These are phyloP conservation scores for Laupala kohalensis DNA, from an alignment of 1,140 invertebrate species.

Conservation along the genomic window DNA sequence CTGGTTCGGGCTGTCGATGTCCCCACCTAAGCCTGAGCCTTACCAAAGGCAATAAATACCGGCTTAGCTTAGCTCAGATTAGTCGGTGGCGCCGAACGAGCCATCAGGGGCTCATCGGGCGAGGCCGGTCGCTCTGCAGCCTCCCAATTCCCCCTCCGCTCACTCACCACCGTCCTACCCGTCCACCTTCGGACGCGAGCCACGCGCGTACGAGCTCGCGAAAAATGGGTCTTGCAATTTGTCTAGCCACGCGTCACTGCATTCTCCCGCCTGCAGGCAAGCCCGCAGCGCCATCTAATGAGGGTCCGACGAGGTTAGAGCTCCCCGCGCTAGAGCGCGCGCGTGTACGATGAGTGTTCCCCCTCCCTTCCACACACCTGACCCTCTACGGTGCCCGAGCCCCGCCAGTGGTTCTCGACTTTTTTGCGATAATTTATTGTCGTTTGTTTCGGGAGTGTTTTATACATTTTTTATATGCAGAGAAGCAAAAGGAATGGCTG, in stretches of 20 bases:
- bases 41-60: neutral
- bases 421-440: conserved; percentile 12
- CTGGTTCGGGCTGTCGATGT: neutral
- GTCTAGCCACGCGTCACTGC: too few species aligned
- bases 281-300: too few species aligned
- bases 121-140: neutral
- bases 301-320: too few species aligned
- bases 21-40: neutral
- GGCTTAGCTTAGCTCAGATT: neutral
- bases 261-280: too few species aligned
- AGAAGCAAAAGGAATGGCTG: conserved; percentile 11
- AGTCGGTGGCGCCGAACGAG: neutral
- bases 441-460: conserved; percentile 12
- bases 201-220: neutral
- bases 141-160: neutral
- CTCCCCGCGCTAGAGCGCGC: neutral
- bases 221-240: neutral
- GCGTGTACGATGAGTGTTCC: neutral
- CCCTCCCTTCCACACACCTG: neutral
- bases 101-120: neutral
- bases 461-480: conserved; percentile 10
- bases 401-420: neutral
- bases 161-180: neutral
- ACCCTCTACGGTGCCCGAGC: neutral
- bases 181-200: neutral